Evolutionary conservation across 2,888 invertebrate species (phyloP), one percentile per base, ranked within the genome.

Genomic region (Sinotaia quadrata): DNA sequence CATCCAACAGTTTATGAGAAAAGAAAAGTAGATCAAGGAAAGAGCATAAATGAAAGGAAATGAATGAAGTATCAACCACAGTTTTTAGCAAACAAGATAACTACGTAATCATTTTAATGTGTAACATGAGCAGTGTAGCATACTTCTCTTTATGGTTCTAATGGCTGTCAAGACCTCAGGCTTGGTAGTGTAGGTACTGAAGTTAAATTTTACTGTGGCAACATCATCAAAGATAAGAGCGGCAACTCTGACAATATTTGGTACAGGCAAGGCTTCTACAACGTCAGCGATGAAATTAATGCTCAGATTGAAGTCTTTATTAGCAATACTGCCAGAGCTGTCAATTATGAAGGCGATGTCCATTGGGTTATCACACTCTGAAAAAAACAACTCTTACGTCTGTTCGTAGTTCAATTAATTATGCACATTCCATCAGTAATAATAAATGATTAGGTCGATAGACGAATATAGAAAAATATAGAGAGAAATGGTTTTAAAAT

Each of bases 251-350:
- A 60, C 68, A 21, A 44, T 41, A 5, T 41, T n/a, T 1, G 66
- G 67, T 7, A 73, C 52, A 31, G 49, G 41, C 47, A 75, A 31
- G 3, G 34, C 54, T 2, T 49, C 27, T 1, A 61, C 49, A 15
- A 72, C 63, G 31, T 67, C 57, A 33, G 59, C 58, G 12, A 75
- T 37, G 33, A 75, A 75, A 27, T 60, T 44, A 2, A 59, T 54
- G 54, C 71, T 72, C 24, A 49, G 31, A 0, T 27, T 21, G 24
- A 75, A 75, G 57, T 75, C 71, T 4, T 49, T 18, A 7, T n/a
- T 57, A 10, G 62, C 65, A 21, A 75, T 74, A 49, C 75, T 75
- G 18, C 73, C 73, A 2, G 75, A 75, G n/a, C 70, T 67, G 67
- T 75, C 75, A 24, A 74, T 56, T 15, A 75, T 62, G 49, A 74